A percentile compares a stretch with the other conserved stretches of the same genome.
These are phyloP conservation scores for Thereva nobilitata DNA, from an alignment of 2,888 invertebrate species.

Conservation along the genomic window DNA sequence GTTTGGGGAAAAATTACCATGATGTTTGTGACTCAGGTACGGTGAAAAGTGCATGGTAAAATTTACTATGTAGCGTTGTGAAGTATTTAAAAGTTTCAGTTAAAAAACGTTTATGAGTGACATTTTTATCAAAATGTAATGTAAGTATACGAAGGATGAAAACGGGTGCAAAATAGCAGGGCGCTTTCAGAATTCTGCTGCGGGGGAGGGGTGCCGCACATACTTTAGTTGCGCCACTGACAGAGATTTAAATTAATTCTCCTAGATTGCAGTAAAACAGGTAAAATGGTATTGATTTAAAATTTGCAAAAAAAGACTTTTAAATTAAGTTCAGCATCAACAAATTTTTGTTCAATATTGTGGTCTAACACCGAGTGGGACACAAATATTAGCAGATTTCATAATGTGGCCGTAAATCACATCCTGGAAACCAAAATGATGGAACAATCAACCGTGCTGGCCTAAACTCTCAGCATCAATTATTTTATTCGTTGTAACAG, in stretches of 20 bases:
- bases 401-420: constrained; percentile 60
- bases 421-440: constrained; percentile 61
- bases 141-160: too few relatives aligned
- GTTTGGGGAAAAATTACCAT: too few relatives aligned
- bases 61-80: too few relatives aligned
- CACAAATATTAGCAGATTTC: constrained; percentile 66
- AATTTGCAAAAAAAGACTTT: constrained; percentile 8
- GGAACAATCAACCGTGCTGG: constrained; percentile 64
- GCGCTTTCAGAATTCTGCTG: too few relatives aligned
- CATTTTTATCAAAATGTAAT: too few relatives aligned
- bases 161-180: too few relatives aligned
- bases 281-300: constrained; percentile 59
- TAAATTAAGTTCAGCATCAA: constrained; percentile 73
- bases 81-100: too few relatives aligned
- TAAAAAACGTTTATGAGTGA: too few relatives aligned
- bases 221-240: too few relatives aligned
- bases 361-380: constrained; percentile 80
- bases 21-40: too few relatives aligned
- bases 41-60: too few relatives aligned
- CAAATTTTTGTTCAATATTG: constrained; percentile 84
- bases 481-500: constrained; percentile 65
- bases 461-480: constrained; percentile 67
- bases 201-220: too few relatives aligned
- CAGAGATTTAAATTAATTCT: constrained; percentile 64
- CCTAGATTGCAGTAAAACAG: constrained; percentile 64